A percentile compares a stretch with the other conserved stretches of the same genome.
These are phyloP conservation scores for Horisme vitalbata DNA, from an alignment of 2,888 invertebrate genomes.

Conservation along the genomic window DNA sequence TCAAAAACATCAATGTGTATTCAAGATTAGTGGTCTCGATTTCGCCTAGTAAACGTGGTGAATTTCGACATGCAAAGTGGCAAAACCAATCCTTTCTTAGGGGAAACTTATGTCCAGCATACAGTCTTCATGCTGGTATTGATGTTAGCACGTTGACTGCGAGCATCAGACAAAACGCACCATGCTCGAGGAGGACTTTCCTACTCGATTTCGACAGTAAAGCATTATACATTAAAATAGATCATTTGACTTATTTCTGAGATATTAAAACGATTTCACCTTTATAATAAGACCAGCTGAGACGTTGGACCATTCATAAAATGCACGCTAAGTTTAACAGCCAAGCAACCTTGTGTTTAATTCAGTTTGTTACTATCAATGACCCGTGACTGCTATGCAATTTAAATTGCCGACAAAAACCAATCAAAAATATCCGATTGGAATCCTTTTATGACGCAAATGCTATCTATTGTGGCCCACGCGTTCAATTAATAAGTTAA, in stretches of 20 bases:
- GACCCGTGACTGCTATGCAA: slow-evolving; percentile 20
- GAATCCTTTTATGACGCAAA: slow-evolving; percentile 19
- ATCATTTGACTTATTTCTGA: background rate
- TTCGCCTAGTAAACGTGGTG: no score
- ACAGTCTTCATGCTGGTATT: no score
- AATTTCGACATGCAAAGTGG: no score
- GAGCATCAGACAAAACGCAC: no score
- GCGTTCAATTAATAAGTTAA: slow-evolving; percentile 10
- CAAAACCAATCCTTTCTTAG: no score
- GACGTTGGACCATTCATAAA: slow-evolving; percentile 8
- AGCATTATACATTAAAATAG: no score
- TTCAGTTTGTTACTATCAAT: slow-evolving; percentile 19
- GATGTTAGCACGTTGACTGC: no score
- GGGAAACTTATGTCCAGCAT: no score
- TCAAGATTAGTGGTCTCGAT: no score
- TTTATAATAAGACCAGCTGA: background rate
- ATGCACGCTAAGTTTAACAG: slow-evolving; percentile 9
- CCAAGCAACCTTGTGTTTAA: slow-evolving; percentile 24
- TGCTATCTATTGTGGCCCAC: slow-evolving; percentile 14
- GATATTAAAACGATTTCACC: background rate
- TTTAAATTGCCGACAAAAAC: slow-evolving; percentile 19
- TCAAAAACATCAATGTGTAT: no score
- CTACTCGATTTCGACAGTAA: no score
- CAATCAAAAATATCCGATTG: slow-evolving; percentile 14
- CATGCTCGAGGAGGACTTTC: no score